phyloP scores from a whole-genome alignment of 2,888 invertebrate species.

The Chymomyza fuscimana region DNA sequence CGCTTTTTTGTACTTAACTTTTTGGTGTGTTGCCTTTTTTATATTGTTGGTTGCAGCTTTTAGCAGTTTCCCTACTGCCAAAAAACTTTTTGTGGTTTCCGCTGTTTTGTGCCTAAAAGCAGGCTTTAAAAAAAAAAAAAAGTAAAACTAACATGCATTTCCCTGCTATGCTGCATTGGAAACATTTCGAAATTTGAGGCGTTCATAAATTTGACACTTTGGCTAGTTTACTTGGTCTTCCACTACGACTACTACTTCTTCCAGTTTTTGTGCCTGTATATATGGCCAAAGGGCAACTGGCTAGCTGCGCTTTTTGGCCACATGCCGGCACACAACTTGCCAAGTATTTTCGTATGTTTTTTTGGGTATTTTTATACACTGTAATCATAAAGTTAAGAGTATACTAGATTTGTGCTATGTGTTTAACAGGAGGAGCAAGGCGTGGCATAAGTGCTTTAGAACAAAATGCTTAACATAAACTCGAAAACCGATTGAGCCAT shows the following conservation, averaged over 20 bases:
- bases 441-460: too few species aligned
- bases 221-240: not conserved
- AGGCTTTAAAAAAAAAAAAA: constrained; percentile 42
- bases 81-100: constrained; percentile 41
- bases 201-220: constrained; percentile 73
- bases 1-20: constrained; percentile 21
- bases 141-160: constrained; percentile 53
- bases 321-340: constrained; percentile 41
- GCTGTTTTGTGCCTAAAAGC: constrained; percentile 63
- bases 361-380: not conserved
- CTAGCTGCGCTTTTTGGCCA: constrained; percentile 34
- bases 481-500: too few species aligned
- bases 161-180: constrained; percentile 40
- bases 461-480: too few species aligned
- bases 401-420: too few species aligned
- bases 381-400: too few species aligned
- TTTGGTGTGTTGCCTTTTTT: constrained; percentile 3
- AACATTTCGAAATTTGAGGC: constrained; percentile 55
- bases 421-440: too few species aligned
- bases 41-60: constrained; percentile 30
- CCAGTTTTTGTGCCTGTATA: not conserved
- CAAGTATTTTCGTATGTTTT: constrained; percentile 52
- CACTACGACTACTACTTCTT: not conserved
- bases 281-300: not conserved
- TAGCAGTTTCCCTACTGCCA: constrained; percentile 16